A percentile compares a stretch with the other conserved stretches of the same genome.
Conservation (phyloP, 1,140 invertebrate genomes). For the Zaprionus davidi region DNA sequence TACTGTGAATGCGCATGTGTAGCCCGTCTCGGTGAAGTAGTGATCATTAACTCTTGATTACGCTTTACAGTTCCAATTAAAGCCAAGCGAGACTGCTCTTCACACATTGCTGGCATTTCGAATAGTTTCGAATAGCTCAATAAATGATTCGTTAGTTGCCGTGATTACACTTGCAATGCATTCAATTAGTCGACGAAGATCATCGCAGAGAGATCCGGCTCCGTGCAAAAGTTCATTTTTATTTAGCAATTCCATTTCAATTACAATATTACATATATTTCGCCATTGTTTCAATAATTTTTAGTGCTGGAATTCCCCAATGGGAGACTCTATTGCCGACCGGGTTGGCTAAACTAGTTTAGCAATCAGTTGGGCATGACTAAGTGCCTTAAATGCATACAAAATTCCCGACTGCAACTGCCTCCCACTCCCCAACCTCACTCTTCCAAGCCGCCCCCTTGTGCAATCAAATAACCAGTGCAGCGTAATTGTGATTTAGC, state of each 20-base stretch:
- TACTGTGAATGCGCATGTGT: not conserved
- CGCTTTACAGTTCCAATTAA: slow-evolving; percentile 58
- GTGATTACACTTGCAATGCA: slow-evolving; percentile 43
- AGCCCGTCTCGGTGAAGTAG: not conserved
- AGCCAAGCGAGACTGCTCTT: slow-evolving; percentile 51
- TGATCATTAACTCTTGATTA: slow-evolving; percentile 22
- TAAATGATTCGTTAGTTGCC: slow-evolving; percentile 54
- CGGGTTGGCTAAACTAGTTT: slow-evolving; percentile 64
- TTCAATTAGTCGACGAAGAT: slow-evolving; percentile 57
- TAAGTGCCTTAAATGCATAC: slow-evolving; percentile 82
- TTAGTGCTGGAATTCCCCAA: slow-evolving; percentile 66
- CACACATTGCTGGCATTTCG: slow-evolving; percentile 72
- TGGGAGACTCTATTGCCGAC: not conserved
- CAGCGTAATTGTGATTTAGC: slow-evolving; percentile 53
- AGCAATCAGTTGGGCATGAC: slow-evolving; percentile 79
- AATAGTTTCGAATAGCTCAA: slow-evolving; percentile 67
- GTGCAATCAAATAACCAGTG: slow-evolving; percentile 8
- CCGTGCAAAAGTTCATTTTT: slow-evolving; percentile 28
- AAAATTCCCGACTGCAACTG: slow-evolving; percentile 55
- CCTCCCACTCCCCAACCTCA: not conserved
- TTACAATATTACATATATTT: slow-evolving; percentile 63
- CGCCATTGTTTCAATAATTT: slow-evolving; percentile 60
- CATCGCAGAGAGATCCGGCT: slow-evolving; percentile 67
- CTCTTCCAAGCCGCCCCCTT: not conserved
- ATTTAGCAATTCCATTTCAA: slow-evolving; percentile 42